Evolutionary conservation across 2,888 invertebrate species (phyloP).

Genomic region (Nasonia oneida): DNA sequence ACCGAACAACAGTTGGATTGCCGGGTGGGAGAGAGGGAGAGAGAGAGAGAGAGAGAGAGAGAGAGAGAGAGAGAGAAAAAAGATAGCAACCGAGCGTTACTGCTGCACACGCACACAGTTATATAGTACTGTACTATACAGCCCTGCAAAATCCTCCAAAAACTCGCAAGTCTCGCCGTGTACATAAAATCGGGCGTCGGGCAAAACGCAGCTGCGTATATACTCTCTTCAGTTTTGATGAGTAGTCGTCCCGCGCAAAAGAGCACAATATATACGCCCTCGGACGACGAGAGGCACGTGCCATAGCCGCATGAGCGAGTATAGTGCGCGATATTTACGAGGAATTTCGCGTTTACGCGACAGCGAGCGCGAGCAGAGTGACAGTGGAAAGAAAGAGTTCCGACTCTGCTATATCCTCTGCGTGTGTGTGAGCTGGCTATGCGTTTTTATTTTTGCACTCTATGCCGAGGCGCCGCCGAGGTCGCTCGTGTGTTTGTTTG

Average conservation of each 20-base stretch:
- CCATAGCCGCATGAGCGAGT: constrained; percentile 2
- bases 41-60: background rate
- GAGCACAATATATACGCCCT: background rate
- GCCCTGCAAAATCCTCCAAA: constrained; percentile 24
- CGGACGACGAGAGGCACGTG: background rate
- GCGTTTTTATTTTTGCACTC: constrained; percentile 8
- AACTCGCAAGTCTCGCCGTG: background rate
- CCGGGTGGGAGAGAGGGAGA: background rate
- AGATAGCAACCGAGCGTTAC: background rate
- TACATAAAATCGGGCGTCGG: constrained; percentile 33
- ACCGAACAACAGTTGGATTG: no score
- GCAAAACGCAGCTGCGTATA: background rate
- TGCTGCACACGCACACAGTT: background rate
- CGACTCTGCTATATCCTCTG: background rate
- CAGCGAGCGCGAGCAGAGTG: background rate
- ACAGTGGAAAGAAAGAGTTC: background rate
- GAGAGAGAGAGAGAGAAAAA: no score
- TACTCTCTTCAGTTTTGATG: constrained; percentile 39
- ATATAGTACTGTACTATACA: background rate
- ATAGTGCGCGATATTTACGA: constrained; percentile 39
- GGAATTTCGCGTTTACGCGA: constrained; percentile 31
- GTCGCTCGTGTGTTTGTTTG: constrained; percentile 31
- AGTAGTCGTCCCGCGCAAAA: constrained; percentile 10
- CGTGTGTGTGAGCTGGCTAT: background rate
- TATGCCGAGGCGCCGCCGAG: background rate